These are phyloP conservation scores for Limnothrissa miodon DNA, from an alignment of 2,113 vertebrate species.

Conservation along the genomic window DNA sequence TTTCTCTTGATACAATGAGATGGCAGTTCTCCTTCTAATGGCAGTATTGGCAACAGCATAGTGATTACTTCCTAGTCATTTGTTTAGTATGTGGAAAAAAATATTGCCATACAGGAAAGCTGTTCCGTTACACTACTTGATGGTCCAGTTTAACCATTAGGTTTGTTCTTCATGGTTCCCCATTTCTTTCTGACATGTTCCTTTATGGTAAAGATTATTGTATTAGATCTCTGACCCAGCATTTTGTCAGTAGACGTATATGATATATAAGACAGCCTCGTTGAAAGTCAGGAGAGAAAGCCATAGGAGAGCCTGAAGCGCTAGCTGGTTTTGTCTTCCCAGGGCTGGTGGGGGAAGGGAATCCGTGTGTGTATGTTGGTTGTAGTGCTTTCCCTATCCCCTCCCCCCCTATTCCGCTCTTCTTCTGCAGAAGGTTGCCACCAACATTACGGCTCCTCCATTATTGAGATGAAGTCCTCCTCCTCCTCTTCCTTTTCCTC, in stretches of 20 bases:
- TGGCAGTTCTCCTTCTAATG: background rate
- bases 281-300: conserved; percentile 28
- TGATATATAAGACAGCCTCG: conserved; percentile 45
- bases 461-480: conserved; percentile 42
- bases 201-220: background rate
- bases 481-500: conserved; percentile 20
- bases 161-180: background rate
- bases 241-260: conserved; percentile 12
- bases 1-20: background rate
- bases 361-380: conserved; percentile 50
- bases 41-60: too few relatives aligned
- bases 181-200: too few relatives aligned
- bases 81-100: background rate
- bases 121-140: background rate
- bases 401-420: conserved; percentile 37
- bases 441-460: conserved; percentile 38
- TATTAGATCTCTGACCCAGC: background rate
- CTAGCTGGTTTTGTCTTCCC: conserved; percentile 45
- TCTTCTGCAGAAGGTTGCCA: conserved; percentile 34
- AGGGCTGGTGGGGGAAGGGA: conserved; percentile 47
- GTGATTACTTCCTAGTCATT: too few relatives aligned
- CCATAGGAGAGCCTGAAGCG: conserved; percentile 27
- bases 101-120: background rate
- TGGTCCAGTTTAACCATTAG: background rate
- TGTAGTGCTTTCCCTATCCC: conserved; percentile 44